Conservation (phyloP, 2,888 invertebrate genomes). For the Aspidiotus destructor region DNA sequence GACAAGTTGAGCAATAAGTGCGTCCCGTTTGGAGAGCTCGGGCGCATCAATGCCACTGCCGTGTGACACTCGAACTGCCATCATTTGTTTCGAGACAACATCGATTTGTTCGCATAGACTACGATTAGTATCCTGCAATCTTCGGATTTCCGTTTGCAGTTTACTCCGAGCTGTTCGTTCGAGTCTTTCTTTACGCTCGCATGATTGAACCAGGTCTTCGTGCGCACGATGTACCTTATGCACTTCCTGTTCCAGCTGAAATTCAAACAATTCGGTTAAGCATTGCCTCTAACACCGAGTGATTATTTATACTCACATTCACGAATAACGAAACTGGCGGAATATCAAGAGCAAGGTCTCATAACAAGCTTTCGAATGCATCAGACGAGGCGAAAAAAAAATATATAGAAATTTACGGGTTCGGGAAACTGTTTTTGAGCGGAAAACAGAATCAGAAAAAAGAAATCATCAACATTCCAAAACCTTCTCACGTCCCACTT, state of each 20-base stretch:
- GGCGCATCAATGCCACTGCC: conserved; percentile 46
- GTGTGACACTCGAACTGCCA: conserved; percentile 45
- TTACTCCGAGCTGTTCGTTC: conserved; percentile 72
- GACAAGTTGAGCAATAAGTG: conserved; percentile 74
- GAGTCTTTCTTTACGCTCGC: conserved; percentile 74
- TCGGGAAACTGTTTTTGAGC: too few species aligned
- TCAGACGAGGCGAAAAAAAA: too few species aligned
- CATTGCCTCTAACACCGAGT: too few species aligned
- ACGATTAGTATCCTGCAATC: conserved; percentile 65
- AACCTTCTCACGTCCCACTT: too few species aligned
- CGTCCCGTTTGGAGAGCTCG: conserved; percentile 59
- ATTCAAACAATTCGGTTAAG: too few species aligned
- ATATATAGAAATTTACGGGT: too few species aligned
- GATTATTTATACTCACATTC: too few species aligned
- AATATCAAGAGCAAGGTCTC: too few species aligned
- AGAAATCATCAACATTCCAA: too few species aligned
- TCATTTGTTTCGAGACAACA: conserved; percentile 50
- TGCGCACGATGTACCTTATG: conserved; percentile 79
- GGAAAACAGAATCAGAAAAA: too few species aligned
- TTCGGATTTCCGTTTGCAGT: conserved; percentile 68
- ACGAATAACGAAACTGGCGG: too few species aligned
- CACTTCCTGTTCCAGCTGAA: conserved; percentile 74
- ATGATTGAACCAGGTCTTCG: conserved; percentile 74
- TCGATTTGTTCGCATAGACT: conserved; percentile 65
- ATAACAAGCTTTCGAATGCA: too few species aligned